Evolutionary conservation across 1,140 invertebrate genomes (phyloP), one percentile per base, ranked within the genome.

Genomic region (Apis dorsata): DNA sequence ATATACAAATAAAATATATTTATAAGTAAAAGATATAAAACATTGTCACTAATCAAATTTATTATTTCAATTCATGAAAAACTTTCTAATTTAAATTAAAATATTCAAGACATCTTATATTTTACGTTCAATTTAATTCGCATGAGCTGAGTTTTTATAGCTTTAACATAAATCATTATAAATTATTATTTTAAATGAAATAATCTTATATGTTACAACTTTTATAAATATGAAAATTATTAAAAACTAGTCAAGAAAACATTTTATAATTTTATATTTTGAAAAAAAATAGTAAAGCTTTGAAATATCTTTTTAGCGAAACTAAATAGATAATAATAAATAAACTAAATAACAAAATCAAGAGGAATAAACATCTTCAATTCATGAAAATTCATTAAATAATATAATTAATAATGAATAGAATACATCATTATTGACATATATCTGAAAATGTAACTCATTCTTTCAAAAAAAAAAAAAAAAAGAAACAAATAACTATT

Each of bases 51-150:
- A 13, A 24, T 65, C 17, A 15, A 19, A 65, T 34, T 65, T 65
- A 34, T 19, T 19, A 34, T 19, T 19, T n/a, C 12, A 12, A 44
- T 55, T n/a, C 4, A 24, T 17, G 12, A 21, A 44, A 44, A 12
- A 70, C 15, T 79, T 19, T 1, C 49, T 28, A 69, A 59, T 11
- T 21, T 21, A 51, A n/a, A 71, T 59, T 5, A 21, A 77, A 74
- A 82, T 82, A 77, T 55, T 82, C 74, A 57, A 77, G 80, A 53
- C 73, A 82, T 55, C 80, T 77, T 77, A 19, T 24, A n/a, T 62
- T 55, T 57, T 53, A 62, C 62, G 55, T 69, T 69, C 21, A 24
- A 51, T 55, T 70, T 68, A 62, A 70, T 77, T 74, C 77, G 80
- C 80, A 82, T 82, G 80, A 44, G 24, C 65, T 51, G 49, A 59